Percentiles rank a stretch among this genome's conserved stretches.
Conservation (phyloP, 2,888 invertebrate species). For the Drosophila putrida region DNA sequence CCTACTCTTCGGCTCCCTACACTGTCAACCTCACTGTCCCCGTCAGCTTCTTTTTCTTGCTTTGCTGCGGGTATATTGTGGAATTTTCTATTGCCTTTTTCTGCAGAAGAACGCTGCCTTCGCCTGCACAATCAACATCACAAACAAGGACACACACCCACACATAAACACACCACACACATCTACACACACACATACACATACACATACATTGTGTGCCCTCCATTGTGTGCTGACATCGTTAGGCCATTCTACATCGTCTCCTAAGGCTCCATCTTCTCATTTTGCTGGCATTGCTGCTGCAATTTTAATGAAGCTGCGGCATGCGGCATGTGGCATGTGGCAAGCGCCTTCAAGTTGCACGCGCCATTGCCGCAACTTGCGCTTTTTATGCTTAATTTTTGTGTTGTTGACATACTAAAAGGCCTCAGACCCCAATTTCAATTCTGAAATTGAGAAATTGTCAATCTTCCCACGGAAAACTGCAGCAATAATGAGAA, state of each 20-base stretch:
- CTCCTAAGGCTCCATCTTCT: constrained; percentile 7
- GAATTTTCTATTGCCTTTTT: constrained; percentile 79
- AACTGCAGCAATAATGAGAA: constrained; percentile 33
- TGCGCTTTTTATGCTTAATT: constrained; percentile 70
- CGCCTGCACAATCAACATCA: constrained; percentile 64
- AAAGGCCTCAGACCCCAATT: neutral
- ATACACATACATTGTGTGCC: constrained; percentile 38
- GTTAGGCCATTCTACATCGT: constrained; percentile 66
- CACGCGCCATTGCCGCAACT: constrained; percentile 77
- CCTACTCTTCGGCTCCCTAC: neutral
- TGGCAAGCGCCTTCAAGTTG: constrained; percentile 74
- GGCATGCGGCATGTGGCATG: constrained; percentile 74
- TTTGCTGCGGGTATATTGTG: constrained; percentile 67
- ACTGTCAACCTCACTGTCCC: constrained; percentile 5
- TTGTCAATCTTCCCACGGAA: neutral
- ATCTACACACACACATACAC: constrained; percentile 21
- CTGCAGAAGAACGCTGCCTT: constrained; percentile 36
- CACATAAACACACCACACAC: constrained; percentile 17
- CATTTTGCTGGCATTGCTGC: constrained; percentile 48
- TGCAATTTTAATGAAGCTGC: constrained; percentile 81
- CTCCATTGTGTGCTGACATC: constrained; percentile 71
- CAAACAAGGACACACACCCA: constrained; percentile 28
- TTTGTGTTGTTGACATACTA: constrained; percentile 46
- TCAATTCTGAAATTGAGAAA: neutral
- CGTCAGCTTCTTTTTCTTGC: constrained; percentile 11